Base-by-base conservation (phyloP, 2,888 invertebrate genomes). In the Glyphotaelius pellucidus region DNA sequence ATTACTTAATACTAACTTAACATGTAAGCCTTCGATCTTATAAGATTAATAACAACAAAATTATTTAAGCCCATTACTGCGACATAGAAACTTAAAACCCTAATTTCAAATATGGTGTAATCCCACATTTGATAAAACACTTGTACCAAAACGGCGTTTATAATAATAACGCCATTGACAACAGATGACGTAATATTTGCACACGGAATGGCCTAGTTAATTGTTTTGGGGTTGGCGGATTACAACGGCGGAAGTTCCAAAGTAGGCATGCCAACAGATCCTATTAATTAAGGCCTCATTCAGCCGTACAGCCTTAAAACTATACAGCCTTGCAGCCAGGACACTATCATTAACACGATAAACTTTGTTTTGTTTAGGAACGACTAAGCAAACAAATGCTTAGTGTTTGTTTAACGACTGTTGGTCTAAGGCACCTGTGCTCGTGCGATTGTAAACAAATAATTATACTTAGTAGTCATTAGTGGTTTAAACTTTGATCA, bases 261-360 rank as follows among this genome's bases (percentile, higher is more conserved):
- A 88, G 88, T 88, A 88, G 88, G 67, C 67, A 11, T 88, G 88
- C 67, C 52, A 88, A 88, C 88, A 88, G 67, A 88, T 88, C 88
- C 52, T 52, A 52, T 88, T 88, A 88, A 85, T 38, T 85, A 85
- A 85, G 85, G 85, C 35, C 85, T 42, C 85, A 85, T 85, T 32
- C 85, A 85, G 42, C 85, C 32, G 3, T 67, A 67, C 52, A 67
- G 52, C 52, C 52, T 52, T 52, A 52, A 52, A 52, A 52, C 52
- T 52, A 52, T 52, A 14, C 52, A 19, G 52, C 52, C 52, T 67
- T 67, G 85, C 85, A 85, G 38, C 85, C 85, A 85, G 38, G 42
- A 85, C 42, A 85, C 32, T 85, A 85, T 85, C 85, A 35, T 85
- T 38, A 85, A 85, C 85, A 85, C 85, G 14, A 85, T 85, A 85